These are phyloP conservation scores for Triplophysa bombifrons DNA, from an alignment of 2,797 vertebrate species.

Conservation along the genomic window DNA sequence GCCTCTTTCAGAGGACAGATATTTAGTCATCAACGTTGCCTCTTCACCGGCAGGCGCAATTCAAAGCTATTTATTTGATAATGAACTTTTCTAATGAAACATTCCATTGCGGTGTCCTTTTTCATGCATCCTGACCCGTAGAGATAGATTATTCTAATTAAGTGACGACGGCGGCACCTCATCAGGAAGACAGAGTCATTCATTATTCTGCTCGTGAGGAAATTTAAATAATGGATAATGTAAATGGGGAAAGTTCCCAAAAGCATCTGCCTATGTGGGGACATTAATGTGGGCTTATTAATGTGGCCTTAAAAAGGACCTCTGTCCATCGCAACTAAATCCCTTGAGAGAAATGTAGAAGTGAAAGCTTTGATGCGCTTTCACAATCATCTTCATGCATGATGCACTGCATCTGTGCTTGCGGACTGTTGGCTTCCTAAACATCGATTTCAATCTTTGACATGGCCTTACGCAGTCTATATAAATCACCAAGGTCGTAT, in stretches of 20 bases:
- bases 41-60: conserved; percentile 15
- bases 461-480: not conserved
- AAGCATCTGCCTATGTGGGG: conserved; percentile 48
- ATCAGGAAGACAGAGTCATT: conserved; percentile 64
- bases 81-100: conserved; percentile 60
- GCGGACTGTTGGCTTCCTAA: conserved; percentile 32
- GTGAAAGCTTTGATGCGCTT: conserved; percentile 17
- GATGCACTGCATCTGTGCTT: not conserved
- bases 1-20: conserved; percentile 5
- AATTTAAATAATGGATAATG: conserved; percentile 65
- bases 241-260: conserved; percentile 58
- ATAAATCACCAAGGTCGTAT: no score
- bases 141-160: conserved; percentile 70
- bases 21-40: conserved; percentile 8
- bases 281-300: conserved; percentile 30
- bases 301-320: conserved; percentile 33
- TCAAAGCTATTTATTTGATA: conserved; percentile 56
- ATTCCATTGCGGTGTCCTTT: conserved; percentile 26
- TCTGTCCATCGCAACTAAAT: conserved; percentile 47
- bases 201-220: conserved; percentile 60
- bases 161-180: conserved; percentile 58
- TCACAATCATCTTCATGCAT: not conserved
- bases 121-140: conserved; percentile 55
- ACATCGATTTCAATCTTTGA: not conserved
- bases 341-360: not conserved